phyloP scores from a whole-genome alignment of 2,113 vertebrate genomes.

The Gulo gulo region DNA sequence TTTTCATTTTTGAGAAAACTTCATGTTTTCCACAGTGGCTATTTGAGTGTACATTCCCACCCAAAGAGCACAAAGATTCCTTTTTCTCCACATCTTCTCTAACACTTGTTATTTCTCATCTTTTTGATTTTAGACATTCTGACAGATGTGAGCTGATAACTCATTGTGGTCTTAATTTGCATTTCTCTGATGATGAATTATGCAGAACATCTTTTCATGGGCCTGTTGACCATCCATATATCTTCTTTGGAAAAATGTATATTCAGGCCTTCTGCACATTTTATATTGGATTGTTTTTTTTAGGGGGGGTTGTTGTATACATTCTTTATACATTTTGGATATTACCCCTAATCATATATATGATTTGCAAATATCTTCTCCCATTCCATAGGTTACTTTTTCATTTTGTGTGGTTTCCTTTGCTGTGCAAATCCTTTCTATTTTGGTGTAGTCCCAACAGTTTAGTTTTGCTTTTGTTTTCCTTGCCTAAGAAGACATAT shows the following conservation, averaged over 20 bases:
- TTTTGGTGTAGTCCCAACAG: background rate
- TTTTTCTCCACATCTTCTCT: background rate
- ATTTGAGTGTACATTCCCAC: background rate
- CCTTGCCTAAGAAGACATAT: background rate
- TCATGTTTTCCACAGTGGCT: background rate
- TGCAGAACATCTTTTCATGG: background rate
- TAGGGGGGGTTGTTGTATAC: background rate
- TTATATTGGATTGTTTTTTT: background rate
- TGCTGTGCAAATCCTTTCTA: background rate
- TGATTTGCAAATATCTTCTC: background rate
- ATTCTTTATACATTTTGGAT: background rate
- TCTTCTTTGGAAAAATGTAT: background rate
- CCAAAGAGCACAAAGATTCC: background rate
- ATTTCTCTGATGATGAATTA: background rate
- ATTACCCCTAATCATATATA: background rate
- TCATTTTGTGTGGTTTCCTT: background rate
- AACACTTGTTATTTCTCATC: background rate
- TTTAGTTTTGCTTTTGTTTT: background rate
- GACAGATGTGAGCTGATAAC: background rate
- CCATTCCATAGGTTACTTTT: background rate
- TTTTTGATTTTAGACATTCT: background rate
- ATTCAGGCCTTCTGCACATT: background rate
- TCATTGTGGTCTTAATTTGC: background rate
- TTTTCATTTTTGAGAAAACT: background rate
- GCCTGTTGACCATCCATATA: background rate